Conservation (phyloP, 2,888 invertebrate species). For the Himalopsyche kuldschensis region DNA sequence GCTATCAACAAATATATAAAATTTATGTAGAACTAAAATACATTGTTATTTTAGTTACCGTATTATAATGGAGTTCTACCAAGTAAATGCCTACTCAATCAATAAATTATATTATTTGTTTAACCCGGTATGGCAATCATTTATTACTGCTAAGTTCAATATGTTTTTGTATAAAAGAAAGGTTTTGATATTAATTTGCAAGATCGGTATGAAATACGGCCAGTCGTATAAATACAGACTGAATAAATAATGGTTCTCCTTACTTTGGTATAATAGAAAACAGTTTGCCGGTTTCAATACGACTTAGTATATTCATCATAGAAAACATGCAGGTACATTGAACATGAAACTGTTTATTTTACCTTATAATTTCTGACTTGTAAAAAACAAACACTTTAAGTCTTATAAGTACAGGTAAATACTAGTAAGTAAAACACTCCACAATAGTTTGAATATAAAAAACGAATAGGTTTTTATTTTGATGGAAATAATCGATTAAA, state of each 20-base stretch:
- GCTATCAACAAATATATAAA: too few species aligned
- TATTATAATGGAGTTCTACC: too few species aligned
- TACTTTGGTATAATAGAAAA: not conserved
- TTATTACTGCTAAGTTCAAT: too few species aligned
- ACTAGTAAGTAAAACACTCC: not conserved
- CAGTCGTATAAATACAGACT: too few species aligned
- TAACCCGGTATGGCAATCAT: too few species aligned
- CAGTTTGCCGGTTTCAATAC: not conserved
- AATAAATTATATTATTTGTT: too few species aligned
- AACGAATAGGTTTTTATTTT: not conserved
- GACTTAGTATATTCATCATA: not conserved
- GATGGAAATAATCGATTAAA: constrained; percentile 1
- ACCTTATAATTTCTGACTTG: constrained; percentile 21
- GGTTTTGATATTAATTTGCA: too few species aligned
- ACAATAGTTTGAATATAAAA: not conserved
- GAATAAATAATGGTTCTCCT: not conserved
- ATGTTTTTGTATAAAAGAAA: too few species aligned
- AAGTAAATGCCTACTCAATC: too few species aligned
- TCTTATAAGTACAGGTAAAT: not conserved
- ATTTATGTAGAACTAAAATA: too few species aligned
- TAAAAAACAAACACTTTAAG: constrained; percentile 31
- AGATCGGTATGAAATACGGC: too few species aligned
- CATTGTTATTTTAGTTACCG: too few species aligned
- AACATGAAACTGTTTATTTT: constrained; percentile 7
- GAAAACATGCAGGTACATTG: not conserved